Percentiles rank a stretch among this genome's conserved stretches.
Evolutionary conservation across 2,113 vertebrate species (phyloP).

Genomic region (Choloepus hoffmanni): DNA sequence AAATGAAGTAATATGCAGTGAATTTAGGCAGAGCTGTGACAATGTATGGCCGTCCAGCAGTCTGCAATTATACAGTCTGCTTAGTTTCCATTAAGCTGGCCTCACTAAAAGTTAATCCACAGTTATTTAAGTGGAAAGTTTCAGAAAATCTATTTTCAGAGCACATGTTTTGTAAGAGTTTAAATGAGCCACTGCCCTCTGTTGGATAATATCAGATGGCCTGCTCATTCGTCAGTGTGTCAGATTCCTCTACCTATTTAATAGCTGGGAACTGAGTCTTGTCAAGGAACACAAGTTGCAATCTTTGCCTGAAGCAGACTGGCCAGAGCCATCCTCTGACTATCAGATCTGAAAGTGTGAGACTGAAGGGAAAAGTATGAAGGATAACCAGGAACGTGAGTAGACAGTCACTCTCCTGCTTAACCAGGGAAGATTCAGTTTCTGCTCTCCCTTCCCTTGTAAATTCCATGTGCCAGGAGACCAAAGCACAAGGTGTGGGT

Average conservation of each 20-base stretch:
- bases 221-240: neutral
- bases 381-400: neutral
- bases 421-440: neutral
- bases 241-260: neutral
- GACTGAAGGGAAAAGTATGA: neutral
- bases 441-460: neutral
- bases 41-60: neutral
- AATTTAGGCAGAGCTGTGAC: constrained; percentile 39
- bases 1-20: constrained; percentile 22
- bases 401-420: neutral
- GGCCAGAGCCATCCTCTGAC: neutral
- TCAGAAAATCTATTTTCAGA: constrained; percentile 68
- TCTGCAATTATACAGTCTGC: constrained; percentile 2
- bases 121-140: constrained; percentile 68
- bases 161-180: constrained; percentile 43
- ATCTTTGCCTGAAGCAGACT: neutral
- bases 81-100: neutral
- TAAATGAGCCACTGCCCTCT: constrained; percentile 32
- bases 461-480: neutral
- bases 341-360: neutral
- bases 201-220: neutral
- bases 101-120: constrained; percentile 55
- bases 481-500: rapidly evolving
- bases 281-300: neutral
- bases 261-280: neutral